phyloP scores from a whole-genome alignment of 2,797 vertebrate genomes.

The Falco cherrug region DNA sequence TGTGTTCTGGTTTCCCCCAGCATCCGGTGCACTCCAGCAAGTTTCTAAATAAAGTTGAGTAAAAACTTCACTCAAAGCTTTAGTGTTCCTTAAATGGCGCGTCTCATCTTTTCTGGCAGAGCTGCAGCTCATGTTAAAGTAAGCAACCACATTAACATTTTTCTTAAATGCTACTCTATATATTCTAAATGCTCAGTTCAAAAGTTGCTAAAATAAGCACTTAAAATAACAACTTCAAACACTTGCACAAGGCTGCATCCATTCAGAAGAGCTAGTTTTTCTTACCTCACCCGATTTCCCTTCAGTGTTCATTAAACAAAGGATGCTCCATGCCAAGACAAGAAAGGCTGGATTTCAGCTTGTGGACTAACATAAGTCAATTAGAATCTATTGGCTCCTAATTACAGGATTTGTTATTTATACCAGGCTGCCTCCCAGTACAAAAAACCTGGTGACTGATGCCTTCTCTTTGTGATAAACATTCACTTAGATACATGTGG shows the following conservation, averaged over 20 bases:
- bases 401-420: conserved; percentile 39
- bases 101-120: neutral
- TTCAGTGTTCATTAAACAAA: conserved; percentile 4
- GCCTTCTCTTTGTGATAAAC: neutral
- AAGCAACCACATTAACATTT: neutral
- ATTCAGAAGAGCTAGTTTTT: neutral
- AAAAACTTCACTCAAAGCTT: neutral
- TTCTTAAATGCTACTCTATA: conserved; percentile 13
- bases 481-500: neutral
- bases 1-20: conserved; percentile 57
- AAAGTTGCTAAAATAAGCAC: conserved; percentile 32
- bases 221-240: conserved; percentile 33
- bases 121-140: conserved; percentile 26
- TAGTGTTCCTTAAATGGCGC: conserved; percentile 12
- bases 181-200: conserved; percentile 4
- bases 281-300: neutral
- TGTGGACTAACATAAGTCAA: neutral
- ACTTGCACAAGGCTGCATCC: neutral
- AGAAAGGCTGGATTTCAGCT: neutral
- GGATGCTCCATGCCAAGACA: neutral
- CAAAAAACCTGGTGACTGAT: neutral
- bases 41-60: conserved; percentile 52
- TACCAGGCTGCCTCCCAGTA: neutral
- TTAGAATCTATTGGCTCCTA: conserved; percentile 12
- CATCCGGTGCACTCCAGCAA: conserved; percentile 41